Evolutionary conservation across 2,797 vertebrate species (phyloP).

Genomic region (Parauchenoglanis punctatus): DNA sequence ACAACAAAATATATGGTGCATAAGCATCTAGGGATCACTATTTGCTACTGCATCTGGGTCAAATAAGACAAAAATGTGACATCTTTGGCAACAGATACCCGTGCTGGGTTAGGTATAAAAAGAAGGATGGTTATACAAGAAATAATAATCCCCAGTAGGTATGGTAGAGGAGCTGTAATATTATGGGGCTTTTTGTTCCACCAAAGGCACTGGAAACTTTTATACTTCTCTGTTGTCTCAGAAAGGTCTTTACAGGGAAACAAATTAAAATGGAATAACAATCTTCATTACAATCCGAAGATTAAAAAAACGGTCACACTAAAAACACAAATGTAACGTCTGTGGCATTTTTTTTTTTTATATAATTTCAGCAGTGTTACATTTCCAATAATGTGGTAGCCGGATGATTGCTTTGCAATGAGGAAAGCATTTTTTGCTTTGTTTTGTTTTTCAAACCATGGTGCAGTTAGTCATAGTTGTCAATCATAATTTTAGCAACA

Average conservation of each 20-base stretch:
- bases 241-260: neutral
- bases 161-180: neutral
- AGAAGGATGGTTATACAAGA: neutral
- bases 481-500: conserved; percentile 43
- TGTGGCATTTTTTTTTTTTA: neutral
- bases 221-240: neutral
- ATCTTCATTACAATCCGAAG: neutral
- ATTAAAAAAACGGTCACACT: neutral
- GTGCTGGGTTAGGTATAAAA: neutral
- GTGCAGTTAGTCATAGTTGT: conserved; percentile 59
- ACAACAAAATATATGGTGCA: neutral
- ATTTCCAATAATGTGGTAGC: neutral
- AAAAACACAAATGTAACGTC: neutral
- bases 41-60: neutral
- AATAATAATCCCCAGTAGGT: neutral
- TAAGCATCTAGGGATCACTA: neutral
- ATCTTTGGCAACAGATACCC: neutral
- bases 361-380: neutral
- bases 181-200: neutral
- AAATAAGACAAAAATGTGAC: neutral
- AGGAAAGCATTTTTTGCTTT: conserved; percentile 15
- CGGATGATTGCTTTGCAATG: conserved; percentile 22
- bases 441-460: conserved; percentile 21
- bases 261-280: neutral
- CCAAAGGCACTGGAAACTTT: neutral